Evolutionary conservation across 2,888 invertebrate species (phyloP).

Genomic region (Myopa testacea): DNA sequence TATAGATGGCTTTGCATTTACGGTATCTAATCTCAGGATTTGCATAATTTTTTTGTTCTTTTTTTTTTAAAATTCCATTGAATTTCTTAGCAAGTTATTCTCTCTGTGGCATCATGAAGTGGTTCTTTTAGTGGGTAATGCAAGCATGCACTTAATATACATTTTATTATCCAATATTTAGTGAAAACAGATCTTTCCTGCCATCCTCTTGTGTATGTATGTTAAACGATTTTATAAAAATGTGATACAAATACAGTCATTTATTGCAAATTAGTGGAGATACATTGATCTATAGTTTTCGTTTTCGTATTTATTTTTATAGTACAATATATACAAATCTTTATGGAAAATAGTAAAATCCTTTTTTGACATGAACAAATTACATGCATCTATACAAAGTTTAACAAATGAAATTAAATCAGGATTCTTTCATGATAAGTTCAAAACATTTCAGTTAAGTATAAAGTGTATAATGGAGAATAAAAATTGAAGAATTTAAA

Average conservation of each 20-base stretch:
- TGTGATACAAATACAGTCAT: slow-evolving; percentile 46
- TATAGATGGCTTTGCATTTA: no score
- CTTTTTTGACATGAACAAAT: slow-evolving; percentile 16
- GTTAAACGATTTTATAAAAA: slow-evolving; percentile 33
- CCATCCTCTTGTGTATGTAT: neutral
- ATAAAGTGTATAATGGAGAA: neutral
- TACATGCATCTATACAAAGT: neutral
- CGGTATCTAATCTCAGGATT: no score
- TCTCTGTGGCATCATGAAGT: no score
- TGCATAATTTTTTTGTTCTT: no score
- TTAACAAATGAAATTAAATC: neutral
- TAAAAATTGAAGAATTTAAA: neutral
- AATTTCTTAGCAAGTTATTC: no score
- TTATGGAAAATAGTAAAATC: neutral
- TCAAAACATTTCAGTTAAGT: no score
- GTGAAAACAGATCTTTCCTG: no score
- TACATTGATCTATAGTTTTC: slow-evolving; percentile 14
- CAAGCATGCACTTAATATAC: no score
- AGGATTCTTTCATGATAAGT: neutral
- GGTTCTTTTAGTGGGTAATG: no score
- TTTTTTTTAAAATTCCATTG: no score
- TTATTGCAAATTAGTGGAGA: slow-evolving; percentile 43
- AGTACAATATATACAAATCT: slow-evolving; percentile 5
- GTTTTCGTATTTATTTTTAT: slow-evolving; percentile 7
- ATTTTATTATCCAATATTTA: no score